These are phyloP conservation scores for Camponotus vicinus DNA, from an alignment of 1,140 invertebrate genomes.

Conservation along the genomic window DNA sequence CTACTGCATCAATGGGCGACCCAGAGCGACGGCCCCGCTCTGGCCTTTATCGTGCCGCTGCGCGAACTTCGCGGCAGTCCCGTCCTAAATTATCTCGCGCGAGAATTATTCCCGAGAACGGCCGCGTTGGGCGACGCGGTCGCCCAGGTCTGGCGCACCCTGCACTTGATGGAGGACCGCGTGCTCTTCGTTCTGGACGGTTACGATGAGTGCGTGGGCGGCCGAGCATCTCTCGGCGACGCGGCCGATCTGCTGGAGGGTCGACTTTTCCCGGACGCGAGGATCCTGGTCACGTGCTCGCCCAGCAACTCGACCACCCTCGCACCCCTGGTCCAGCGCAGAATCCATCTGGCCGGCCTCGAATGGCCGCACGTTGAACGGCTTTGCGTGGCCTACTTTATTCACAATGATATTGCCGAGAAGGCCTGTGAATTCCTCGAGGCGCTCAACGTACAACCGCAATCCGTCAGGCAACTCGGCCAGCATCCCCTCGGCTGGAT, in stretches of 20 bases:
- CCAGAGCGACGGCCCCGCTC: constrained; percentile 83
- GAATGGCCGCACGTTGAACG: constrained; percentile 87
- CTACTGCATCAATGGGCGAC: constrained; percentile 87
- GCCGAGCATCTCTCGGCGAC: constrained; percentile 84
- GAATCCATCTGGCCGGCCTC: constrained; percentile 86
- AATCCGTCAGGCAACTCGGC: constrained; percentile 83
- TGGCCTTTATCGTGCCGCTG: constrained; percentile 87
- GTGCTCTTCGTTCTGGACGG: constrained; percentile 87
- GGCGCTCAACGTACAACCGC: constrained; percentile 78
- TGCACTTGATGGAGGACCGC: constrained; percentile 85
- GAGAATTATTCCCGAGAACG: constrained; percentile 85
- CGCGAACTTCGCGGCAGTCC: constrained; percentile 85
- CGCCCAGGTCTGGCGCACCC: constrained; percentile 83
- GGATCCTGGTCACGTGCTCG: constrained; percentile 86
- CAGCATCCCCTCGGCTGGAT: constrained; percentile 87
- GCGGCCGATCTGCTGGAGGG: constrained; percentile 86
- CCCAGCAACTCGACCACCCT: constrained; percentile 78
- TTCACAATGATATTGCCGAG: constrained; percentile 83
- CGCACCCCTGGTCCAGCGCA: constrained; percentile 83
- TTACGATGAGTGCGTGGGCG: constrained; percentile 85
- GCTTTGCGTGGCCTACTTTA: constrained; percentile 85
- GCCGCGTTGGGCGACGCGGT: constrained; percentile 77
- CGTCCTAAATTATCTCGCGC: constrained; percentile 84
- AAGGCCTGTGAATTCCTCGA: constrained; percentile 80
- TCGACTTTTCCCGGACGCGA: constrained; percentile 86